These are phyloP conservation scores for Acrocyrtus sp. DNA, from an alignment of 2,888 invertebrate genomes.

Conservation along the genomic window DNA sequence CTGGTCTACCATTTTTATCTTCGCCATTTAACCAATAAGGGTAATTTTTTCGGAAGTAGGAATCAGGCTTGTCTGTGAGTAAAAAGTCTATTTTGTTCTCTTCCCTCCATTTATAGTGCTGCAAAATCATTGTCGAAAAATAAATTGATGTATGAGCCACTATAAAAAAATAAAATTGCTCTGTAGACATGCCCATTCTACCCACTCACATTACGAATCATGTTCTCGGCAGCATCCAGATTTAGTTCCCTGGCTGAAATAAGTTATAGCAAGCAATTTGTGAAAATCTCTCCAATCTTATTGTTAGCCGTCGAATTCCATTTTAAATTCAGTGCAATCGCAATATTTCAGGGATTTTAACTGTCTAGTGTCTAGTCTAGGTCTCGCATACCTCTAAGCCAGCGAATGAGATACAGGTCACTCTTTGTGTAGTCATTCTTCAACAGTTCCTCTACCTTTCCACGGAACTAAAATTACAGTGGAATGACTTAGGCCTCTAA, in stretches of 20 bases:
- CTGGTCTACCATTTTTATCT: conserved; percentile 25
- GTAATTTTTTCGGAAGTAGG: conserved; percentile 18
- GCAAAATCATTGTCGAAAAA: too few species aligned
- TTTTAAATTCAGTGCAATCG: neutral
- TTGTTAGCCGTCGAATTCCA: neutral
- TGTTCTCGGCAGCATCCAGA: conserved; percentile 46
- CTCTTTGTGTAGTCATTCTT: conserved; percentile 35
- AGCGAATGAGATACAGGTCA: conserved; percentile 52
- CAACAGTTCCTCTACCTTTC: conserved; percentile 37
- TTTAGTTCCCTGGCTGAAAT: conserved; percentile 48
- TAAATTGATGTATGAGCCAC: too few species aligned
- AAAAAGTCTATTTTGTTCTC: conserved; percentile 32
- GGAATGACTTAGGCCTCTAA: neutral
- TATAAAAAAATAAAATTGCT: too few species aligned
- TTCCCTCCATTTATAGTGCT: conserved; percentile 43
- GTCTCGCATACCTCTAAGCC: conserved; percentile 53
- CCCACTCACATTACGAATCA: conserved; percentile 54
- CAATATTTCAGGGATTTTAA: too few species aligned
- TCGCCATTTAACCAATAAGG: conserved; percentile 27
- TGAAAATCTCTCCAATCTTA: neutral
- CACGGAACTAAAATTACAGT: conserved; percentile 35
- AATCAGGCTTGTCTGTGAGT: conserved; percentile 20
- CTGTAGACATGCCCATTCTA: too few species aligned
- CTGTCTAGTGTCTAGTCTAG: too few species aligned
- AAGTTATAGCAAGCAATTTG: too few species aligned